Percentiles rank a stretch among this genome's conserved stretches.
phyloP scores from a whole-genome alignment of 2,113 vertebrate genomes.

The Megatriorchis doriae region DNA sequence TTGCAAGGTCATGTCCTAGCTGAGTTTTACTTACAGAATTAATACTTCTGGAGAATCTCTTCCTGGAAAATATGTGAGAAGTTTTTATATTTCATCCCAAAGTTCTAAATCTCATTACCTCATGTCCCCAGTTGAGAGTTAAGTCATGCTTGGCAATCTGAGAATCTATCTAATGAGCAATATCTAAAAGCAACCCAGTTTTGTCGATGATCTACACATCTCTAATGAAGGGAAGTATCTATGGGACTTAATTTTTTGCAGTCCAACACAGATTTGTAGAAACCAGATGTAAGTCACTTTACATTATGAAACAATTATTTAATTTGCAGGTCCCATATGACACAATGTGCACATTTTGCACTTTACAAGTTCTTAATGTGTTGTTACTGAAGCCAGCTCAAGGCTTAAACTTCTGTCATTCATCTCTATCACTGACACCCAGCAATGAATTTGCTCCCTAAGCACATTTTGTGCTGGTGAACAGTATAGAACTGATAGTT shows the following conservation, averaged over 20 bases:
- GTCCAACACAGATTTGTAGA: background rate
- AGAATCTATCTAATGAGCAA: background rate
- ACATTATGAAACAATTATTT: background rate
- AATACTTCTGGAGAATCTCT: background rate
- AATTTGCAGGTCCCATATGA: background rate
- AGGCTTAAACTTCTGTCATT: background rate
- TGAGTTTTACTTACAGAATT: background rate
- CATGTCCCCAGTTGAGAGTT: background rate
- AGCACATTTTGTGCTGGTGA: background rate
- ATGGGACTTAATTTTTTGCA: background rate
- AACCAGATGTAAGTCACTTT: background rate
- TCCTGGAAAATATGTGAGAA: background rate
- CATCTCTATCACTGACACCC: background rate
- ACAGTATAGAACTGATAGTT: fast-evolving
- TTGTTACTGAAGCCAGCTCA: background rate
- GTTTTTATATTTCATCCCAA: background rate
- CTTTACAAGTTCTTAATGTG: background rate
- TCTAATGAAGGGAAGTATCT: background rate
- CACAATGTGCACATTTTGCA: background rate
- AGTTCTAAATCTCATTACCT: background rate
- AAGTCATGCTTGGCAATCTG: background rate
- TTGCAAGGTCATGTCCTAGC: background rate
- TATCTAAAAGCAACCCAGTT: background rate
- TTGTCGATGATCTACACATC: background rate
- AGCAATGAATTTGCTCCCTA: background rate